Base-by-base conservation (phyloP, 2,888 invertebrate genomes). In the Dusona sp. region DNA sequence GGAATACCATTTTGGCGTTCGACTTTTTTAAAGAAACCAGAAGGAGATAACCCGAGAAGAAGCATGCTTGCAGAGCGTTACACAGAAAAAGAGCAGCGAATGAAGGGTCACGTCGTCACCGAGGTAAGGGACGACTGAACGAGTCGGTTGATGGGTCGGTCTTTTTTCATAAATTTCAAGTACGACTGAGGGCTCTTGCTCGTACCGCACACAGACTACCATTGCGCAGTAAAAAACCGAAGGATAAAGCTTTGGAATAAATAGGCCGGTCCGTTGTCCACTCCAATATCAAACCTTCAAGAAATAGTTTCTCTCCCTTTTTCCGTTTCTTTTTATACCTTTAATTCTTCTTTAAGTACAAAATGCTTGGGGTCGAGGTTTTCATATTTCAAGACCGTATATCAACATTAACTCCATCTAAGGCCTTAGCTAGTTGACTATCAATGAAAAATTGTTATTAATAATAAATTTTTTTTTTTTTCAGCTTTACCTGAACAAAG, bases 161-260 rank as follows among this genome's bases (percentile, higher is more conserved):
- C 93, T 94, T 94, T 93, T 93, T 94, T 94, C 94, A 94, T 94
- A 94, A 94, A 94, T 94, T 94, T 93, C 91, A 89, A 91, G 92
- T 90, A 91, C 89, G 78, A 75, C 81, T 61, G 77, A 78, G 84
- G 81, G 88, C 86, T 74, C 88, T 77, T 75, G 64, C 83, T 74
- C 61, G 54, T 61, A 77, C 67, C 65, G 61, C 61, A 61, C 61
- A 72, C 36, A 33, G 78, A 33, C 64, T 22, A 42, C 54, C 77
- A 79, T 75, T 82, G 81, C 87, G 67, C 65, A 75, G 16, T 64
- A 42, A 61, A 64, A 70, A 74, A 72, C 86, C 79, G 90, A 84
- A 83, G 92, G 92, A 93, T 93, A 93, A 93, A 92, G 92, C 92
- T 93, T 93, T 92, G 91, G 92, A 92, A 94, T 93, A 94, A 93